A percentile compares a stretch with the other conserved stretches of the same genome.
Conservation (phyloP, 2,888 invertebrate genomes). For the Spisula subtruncata region DNA sequence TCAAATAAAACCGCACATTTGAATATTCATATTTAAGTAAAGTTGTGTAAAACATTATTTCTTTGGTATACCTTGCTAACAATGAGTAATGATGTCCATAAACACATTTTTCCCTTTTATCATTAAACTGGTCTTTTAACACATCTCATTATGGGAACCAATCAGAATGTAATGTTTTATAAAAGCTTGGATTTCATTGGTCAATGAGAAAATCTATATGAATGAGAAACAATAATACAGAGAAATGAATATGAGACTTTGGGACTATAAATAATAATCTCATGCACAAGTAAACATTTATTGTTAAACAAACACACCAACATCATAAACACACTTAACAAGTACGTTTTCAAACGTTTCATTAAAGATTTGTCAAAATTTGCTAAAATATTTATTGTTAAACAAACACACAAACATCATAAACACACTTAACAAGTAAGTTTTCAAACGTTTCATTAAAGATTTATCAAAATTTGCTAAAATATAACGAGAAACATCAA, state of each 20-base stretch:
- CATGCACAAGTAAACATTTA: background rate
- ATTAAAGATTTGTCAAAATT: no score
- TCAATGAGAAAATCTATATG: background rate
- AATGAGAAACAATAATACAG: constrained; percentile 2
- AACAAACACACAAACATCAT: background rate
- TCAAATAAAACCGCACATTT: no score
- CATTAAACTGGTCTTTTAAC: no score
- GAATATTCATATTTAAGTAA: background rate
- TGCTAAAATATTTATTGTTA: no score
- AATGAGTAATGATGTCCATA: no score
- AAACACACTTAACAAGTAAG: background rate
- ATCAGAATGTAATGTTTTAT: background rate
- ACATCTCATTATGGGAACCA: background rate
- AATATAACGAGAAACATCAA: no score
- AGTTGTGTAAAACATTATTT: background rate
- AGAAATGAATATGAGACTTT: constrained; percentile 1
- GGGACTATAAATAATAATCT: background rate
- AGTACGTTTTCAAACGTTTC: no score
- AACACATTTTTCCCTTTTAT: no score
- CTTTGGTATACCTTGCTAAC: no score
- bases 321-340: background rate
- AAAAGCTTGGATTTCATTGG: constrained; percentile 27
- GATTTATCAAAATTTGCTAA: no score
- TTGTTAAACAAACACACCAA: background rate
- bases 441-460: no score